These are phyloP conservation scores for Drosophila maculinotata DNA, from an alignment of 2,888 invertebrate genomes.

Conservation along the genomic window DNA sequence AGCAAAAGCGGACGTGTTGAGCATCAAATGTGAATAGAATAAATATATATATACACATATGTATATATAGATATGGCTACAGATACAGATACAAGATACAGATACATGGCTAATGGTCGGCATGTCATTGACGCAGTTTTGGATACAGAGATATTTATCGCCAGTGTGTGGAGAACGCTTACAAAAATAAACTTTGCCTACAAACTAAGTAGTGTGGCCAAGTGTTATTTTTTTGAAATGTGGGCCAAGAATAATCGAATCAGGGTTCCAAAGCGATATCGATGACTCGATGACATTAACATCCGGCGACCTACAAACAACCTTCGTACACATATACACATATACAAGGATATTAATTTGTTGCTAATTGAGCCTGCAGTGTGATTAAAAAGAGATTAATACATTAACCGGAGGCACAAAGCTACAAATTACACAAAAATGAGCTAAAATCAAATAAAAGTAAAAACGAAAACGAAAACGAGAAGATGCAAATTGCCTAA, in stretches of 20 bases:
- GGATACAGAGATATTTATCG: slow-evolving; percentile 65
- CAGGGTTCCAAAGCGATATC: slow-evolving; percentile 28
- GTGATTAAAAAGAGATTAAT: slow-evolving; percentile 66
- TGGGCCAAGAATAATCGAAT: slow-evolving; percentile 72
- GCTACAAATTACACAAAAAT: slow-evolving; percentile 8
- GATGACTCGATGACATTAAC: slow-evolving; percentile 45
- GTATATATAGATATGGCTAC: neutral
- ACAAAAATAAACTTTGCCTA: slow-evolving; percentile 71
- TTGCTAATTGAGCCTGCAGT: slow-evolving; percentile 35
- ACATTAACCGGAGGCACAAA: slow-evolving; percentile 15
- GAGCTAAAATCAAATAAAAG: slow-evolving; percentile 19
- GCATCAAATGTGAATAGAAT: slow-evolving; percentile 46
- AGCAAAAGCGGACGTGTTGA: slow-evolving; percentile 60
- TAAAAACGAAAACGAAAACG: slow-evolving; percentile 38
- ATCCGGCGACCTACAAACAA: slow-evolving; percentile 74
- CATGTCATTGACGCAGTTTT: slow-evolving; percentile 1
- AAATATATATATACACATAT: slow-evolving; percentile 13
- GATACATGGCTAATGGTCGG: slow-evolving; percentile 3
- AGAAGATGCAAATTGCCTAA: slow-evolving; percentile 65
- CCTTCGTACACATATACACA: slow-evolving; percentile 47
- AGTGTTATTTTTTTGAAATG: slow-evolving; percentile 32
- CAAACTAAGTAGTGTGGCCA: slow-evolving; percentile 9
- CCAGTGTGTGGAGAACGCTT: slow-evolving; percentile 48
- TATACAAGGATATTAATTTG: slow-evolving; percentile 51
- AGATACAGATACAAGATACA: slow-evolving; percentile 18